These are phyloP conservation scores for Pristionchus maxplancki DNA, from an alignment of 2,888 invertebrate genomes.

Conservation along the genomic window DNA sequence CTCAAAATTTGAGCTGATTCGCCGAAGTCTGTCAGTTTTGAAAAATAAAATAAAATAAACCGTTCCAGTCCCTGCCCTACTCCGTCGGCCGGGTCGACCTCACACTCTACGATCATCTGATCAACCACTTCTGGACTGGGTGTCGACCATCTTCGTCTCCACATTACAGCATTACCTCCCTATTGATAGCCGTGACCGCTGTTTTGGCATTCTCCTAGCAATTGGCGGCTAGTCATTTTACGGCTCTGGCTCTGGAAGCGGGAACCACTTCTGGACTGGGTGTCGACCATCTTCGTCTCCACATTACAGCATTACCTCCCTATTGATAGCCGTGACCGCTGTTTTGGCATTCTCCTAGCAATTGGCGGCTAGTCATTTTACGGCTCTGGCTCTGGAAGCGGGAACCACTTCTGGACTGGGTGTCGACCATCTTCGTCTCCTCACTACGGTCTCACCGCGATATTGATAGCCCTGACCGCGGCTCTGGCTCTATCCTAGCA, in stretches of 20 bases:
- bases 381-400: no score
- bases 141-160: not conserved
- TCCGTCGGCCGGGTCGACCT: conserved; percentile 46
- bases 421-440: conserved; percentile 1
- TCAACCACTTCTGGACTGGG: conserved; percentile 19
- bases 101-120: conserved; percentile 36
- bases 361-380: no score
- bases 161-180: not conserved
- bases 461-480: not conserved
- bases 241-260: no score
- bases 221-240: no score
- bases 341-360: no score
- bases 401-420: conserved; percentile 23
- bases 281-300: not conserved
- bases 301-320: not conserved
- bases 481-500: not conserved
- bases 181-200: no score
- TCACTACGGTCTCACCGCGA: not conserved
- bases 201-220: no score
- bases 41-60: no score
- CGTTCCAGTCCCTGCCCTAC: conserved; percentile 23
- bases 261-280: conserved; percentile 17
- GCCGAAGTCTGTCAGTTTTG: no score
- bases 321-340: no score
- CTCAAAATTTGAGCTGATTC: no score